These are phyloP conservation scores for Parotia lawesii DNA, from an alignment of 2,113 vertebrate species.

Conservation along the genomic window DNA sequence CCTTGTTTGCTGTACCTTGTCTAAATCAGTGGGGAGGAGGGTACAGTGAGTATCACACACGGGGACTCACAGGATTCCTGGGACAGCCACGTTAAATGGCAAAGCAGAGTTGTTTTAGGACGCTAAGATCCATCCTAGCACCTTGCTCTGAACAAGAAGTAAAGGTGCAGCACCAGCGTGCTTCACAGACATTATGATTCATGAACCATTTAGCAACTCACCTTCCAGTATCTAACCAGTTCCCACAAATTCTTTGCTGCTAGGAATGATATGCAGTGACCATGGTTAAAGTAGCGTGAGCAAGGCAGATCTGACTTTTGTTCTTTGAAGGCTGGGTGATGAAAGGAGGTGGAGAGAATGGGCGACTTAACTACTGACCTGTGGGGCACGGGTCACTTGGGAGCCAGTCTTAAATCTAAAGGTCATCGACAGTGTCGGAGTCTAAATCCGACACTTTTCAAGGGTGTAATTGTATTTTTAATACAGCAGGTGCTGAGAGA, in stretches of 20 bases:
- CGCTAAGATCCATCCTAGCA: background rate
- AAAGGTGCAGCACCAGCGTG: background rate
- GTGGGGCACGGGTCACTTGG: conserved; percentile 72
- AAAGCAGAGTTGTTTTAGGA: background rate
- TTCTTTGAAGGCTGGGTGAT: conserved; percentile 56
- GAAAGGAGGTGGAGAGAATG: conserved; percentile 69
- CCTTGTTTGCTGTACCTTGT: background rate
- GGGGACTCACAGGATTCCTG: background rate
- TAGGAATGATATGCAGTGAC: conserved; percentile 30
- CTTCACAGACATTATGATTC: background rate
- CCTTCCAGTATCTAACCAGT: background rate
- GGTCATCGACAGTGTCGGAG: conserved; percentile 38
- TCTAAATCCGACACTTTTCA: conserved; percentile 42
- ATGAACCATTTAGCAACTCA: background rate
- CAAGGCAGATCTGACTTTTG: conserved; percentile 54
- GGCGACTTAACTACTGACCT: conserved; percentile 90
- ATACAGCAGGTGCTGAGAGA: conserved; percentile 66
- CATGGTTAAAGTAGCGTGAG: background rate
- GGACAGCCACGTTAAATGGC: background rate
- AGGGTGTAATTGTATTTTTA: conserved; percentile 37
- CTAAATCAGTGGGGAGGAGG: background rate
- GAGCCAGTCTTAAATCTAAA: conserved; percentile 70
- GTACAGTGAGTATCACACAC: background rate
- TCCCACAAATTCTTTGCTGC: background rate
- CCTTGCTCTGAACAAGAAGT: background rate